Evolutionary conservation across 2,113 vertebrate species (phyloP).

Genomic region (Cyphomyrus plagiostoma): DNA sequence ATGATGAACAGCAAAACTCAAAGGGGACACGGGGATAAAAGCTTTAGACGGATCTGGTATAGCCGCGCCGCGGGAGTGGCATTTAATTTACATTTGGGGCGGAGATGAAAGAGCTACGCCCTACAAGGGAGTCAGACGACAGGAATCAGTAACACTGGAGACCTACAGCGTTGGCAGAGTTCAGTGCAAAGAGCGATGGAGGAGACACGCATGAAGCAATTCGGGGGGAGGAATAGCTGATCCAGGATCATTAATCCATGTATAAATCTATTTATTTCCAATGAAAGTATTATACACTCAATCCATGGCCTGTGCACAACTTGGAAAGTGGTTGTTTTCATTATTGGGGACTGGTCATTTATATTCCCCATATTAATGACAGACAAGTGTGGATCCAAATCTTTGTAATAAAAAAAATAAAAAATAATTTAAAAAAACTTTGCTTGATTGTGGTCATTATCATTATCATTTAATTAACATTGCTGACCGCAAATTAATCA

Average conservation of each 20-base stretch:
- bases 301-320: background rate
- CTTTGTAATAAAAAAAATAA: background rate
- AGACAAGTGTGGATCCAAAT: background rate
- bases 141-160: background rate
- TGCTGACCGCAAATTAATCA: background rate
- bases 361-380: background rate
- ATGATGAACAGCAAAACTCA: background rate
- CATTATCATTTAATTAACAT: background rate
- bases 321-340: background rate
- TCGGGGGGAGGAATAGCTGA: background rate
- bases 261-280: background rate
- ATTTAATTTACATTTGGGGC: constrained; percentile 1
- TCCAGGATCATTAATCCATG: background rate
- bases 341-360: background rate
- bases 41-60: background rate
- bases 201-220: background rate
- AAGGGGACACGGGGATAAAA: background rate
- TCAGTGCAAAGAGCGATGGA: background rate
- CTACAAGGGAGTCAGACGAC: background rate
- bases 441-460: background rate
- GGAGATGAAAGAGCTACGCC: background rate
- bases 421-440: no score
- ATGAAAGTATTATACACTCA: background rate
- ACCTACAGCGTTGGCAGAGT: background rate
- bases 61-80: background rate